These are phyloP conservation scores for Rhabdophis nuchalis DNA, from an alignment of 2,797 vertebrate genomes.

Conservation along the genomic window DNA sequence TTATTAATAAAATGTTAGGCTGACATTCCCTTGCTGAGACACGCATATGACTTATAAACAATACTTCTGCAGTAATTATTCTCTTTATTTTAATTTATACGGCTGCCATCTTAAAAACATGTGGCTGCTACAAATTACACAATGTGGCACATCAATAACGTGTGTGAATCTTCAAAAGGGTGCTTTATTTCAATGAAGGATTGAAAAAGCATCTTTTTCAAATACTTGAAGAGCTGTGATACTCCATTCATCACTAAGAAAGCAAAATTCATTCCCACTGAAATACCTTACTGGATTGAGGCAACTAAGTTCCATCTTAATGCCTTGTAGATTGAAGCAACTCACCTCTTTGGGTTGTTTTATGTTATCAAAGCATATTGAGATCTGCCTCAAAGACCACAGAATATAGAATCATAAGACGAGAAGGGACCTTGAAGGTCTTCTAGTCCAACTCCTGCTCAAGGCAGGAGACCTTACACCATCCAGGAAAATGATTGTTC, in stretches of 20 bases:
- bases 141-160: background rate
- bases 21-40: background rate
- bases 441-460: background rate
- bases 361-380: background rate
- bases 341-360: background rate
- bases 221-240: background rate
- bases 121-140: background rate
- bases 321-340: background rate
- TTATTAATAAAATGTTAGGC: constrained; percentile 18
- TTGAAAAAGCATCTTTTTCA: background rate
- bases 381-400: background rate
- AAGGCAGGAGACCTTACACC: background rate
- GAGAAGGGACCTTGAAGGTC: background rate
- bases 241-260: background rate
- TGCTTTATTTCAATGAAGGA: background rate
- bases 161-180: background rate
- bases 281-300: background rate
- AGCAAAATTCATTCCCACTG: background rate
- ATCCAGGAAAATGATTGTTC: background rate
- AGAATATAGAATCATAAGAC: background rate
- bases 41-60: background rate
- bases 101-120: background rate
- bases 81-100: background rate
- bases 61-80: background rate
- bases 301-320: background rate